These are phyloP conservation scores for Xanthia togata DNA, from an alignment of 2,888 invertebrate genomes.

Conservation along the genomic window DNA sequence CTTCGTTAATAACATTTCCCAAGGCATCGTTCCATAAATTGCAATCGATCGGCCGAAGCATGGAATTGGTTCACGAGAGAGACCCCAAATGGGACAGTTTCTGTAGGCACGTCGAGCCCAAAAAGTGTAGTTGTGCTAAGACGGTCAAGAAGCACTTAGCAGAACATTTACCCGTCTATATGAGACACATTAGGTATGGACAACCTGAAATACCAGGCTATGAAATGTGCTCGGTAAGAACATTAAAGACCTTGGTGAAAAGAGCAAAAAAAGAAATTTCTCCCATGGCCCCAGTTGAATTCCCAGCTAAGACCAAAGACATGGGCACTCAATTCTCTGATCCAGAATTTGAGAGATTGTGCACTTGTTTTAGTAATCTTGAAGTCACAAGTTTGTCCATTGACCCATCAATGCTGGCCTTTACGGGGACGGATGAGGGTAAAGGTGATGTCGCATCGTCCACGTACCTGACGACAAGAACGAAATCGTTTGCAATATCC, in stretches of 20 bases:
- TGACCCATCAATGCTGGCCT: neutral
- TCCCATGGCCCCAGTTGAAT: slow-evolving; percentile 30
- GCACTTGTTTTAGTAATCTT: slow-evolving; percentile 72
- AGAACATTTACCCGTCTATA: slow-evolving; percentile 84
- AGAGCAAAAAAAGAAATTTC: slow-evolving; percentile 58
- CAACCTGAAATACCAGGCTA: slow-evolving; percentile 78
- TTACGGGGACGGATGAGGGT: neutral
- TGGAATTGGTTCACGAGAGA: slow-evolving; percentile 77
- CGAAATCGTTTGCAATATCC: slow-evolving; percentile 73
- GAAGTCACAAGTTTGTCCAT: neutral
- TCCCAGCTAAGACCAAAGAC: slow-evolving; percentile 73
- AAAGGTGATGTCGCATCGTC: neutral
- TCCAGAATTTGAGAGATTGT: slow-evolving; percentile 77
- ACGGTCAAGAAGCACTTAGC: slow-evolving; percentile 79
- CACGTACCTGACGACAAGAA: neutral
- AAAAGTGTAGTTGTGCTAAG: slow-evolving; percentile 78
- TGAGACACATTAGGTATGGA: slow-evolving; percentile 80
- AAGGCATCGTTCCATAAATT: slow-evolving; percentile 25
- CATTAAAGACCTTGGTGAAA: slow-evolving; percentile 77
- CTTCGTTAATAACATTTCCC: neutral
- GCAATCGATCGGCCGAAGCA: slow-evolving; percentile 79
- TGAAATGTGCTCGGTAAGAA: slow-evolving; percentile 75
- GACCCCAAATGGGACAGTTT: slow-evolving; percentile 85
- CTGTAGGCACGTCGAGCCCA: slow-evolving; percentile 75
- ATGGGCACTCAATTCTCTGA: slow-evolving; percentile 78